Evolutionary conservation across 2,888 invertebrate species (phyloP).

Genomic region (Hypercompe scribonia): DNA sequence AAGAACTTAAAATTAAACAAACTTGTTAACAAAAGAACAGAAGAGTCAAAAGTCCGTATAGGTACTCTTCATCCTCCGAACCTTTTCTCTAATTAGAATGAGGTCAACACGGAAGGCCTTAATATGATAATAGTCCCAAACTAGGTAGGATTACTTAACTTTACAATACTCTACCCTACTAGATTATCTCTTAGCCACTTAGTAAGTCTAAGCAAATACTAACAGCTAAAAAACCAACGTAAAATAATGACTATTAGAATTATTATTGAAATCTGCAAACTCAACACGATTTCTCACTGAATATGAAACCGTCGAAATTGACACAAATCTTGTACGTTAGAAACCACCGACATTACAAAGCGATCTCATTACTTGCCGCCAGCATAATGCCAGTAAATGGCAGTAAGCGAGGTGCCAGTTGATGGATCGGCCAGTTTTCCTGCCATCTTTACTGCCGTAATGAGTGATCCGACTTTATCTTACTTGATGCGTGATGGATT

Average conservation of each 20-base stretch:
- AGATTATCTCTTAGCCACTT: no score
- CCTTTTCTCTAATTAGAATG: no score
- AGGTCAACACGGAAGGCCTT: no score
- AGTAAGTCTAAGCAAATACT: no score
- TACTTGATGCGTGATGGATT: constrained; percentile 53
- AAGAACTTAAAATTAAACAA: no score
- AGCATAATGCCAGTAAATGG: constrained; percentile 36
- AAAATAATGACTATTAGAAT: background rate
- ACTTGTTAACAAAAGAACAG: no score
- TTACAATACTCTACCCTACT: no score
- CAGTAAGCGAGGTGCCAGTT: constrained; percentile 36
- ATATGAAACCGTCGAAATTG: constrained; percentile 2
- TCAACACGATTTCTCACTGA: background rate
- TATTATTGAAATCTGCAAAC: background rate
- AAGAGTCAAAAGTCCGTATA: background rate
- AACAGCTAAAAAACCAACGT: background rate
- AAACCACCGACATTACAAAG: constrained; percentile 36
- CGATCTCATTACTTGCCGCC: constrained; percentile 43
- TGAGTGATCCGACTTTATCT: constrained; percentile 54
- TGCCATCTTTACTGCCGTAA: constrained; percentile 40
- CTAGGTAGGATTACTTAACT: no score
- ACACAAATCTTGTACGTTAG: constrained; percentile 7
- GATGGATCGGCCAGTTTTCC: constrained; percentile 56
- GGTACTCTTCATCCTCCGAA: no score
- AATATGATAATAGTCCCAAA: no score